These are phyloP conservation scores for Romanogobio albipinnatus DNA, from an alignment of 2,113 vertebrate genomes.

Conservation along the genomic window DNA sequence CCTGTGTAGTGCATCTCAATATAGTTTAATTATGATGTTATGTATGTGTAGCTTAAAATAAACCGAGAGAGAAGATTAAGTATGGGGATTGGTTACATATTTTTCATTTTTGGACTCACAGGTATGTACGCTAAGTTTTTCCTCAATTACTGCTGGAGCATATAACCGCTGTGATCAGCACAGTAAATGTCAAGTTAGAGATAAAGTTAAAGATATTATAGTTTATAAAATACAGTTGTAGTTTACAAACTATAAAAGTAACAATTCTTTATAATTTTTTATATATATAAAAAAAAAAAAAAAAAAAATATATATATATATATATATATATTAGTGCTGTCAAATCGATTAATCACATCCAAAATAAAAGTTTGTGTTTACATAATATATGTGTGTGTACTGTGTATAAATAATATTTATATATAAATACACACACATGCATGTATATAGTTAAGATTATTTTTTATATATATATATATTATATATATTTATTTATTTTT, in stretches of 20 bases:
- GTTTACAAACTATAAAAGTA: no score
- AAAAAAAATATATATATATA: no score
- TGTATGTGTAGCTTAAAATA: neutral
- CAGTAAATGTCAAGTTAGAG: neutral
- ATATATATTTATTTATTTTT: neutral
- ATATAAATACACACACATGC: no score
- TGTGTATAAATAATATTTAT: no score
- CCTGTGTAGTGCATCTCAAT: neutral
- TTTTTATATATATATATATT: neutral
- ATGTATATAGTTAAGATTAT: no score
- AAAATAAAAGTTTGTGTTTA: no score
- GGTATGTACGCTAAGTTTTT: constrained; percentile 58
- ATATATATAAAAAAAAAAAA: no score
- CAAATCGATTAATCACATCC: no score
- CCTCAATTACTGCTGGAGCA: neutral
- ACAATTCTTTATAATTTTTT: no score
- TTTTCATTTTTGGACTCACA: constrained; percentile 62
- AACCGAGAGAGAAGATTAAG: constrained; percentile 12
- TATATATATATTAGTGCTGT: neutral
- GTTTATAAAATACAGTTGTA: neutral
- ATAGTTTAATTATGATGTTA: constrained; percentile 18
- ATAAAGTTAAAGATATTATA: neutral
- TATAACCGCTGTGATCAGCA: neutral
- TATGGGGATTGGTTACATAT: constrained; percentile 36
- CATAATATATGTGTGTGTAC: no score